These are phyloP conservation scores for Synchiropus splendidus DNA, from an alignment of 2,113 vertebrate genomes.

Conservation along the genomic window DNA sequence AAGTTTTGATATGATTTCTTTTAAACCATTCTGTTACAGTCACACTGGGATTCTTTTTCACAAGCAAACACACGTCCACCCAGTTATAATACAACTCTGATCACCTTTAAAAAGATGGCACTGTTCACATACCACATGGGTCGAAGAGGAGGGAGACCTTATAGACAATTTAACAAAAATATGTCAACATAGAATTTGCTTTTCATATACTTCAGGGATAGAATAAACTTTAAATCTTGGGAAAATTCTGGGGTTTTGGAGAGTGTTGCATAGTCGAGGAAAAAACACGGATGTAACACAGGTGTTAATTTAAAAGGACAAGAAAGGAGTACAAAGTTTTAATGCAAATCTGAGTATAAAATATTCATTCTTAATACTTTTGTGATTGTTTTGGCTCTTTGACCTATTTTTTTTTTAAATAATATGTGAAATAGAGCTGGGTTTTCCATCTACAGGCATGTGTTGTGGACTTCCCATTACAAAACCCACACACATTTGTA, in stretches of 20 bases:
- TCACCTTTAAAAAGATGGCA: constrained; percentile 60
- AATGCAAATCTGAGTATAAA: constrained; percentile 18
- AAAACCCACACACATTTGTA: constrained; percentile 20
- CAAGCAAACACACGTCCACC: constrained; percentile 38
- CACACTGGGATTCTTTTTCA: constrained; percentile 30
- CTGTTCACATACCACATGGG: constrained; percentile 36
- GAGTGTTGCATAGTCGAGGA: constrained; percentile 64
- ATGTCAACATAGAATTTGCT: constrained; percentile 40
- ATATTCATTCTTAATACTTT: constrained; percentile 30
- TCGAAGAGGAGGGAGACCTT: constrained; percentile 17
- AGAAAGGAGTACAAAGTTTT: constrained; percentile 19
- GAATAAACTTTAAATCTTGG: constrained; percentile 33
- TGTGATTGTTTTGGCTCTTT: constrained; percentile 37
- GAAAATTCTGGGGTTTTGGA: constrained; percentile 33
- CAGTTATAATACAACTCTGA: constrained; percentile 46
- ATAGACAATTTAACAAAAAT: constrained; percentile 52
- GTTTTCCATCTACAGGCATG: no score
- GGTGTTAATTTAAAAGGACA: constrained; percentile 29
- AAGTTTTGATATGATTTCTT: constrained; percentile 29
- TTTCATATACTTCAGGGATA: constrained; percentile 48
- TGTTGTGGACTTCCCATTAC: no score
- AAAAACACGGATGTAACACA: constrained; percentile 13
- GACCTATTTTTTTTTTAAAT: no score
- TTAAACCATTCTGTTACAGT: constrained; percentile 45
- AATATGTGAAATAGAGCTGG: no score